Percentiles rank a stretch among this genome's conserved stretches.
Evolutionary conservation across 2,797 vertebrate species (phyloP).

Genomic region (Lutjanus campechanus): DNA sequence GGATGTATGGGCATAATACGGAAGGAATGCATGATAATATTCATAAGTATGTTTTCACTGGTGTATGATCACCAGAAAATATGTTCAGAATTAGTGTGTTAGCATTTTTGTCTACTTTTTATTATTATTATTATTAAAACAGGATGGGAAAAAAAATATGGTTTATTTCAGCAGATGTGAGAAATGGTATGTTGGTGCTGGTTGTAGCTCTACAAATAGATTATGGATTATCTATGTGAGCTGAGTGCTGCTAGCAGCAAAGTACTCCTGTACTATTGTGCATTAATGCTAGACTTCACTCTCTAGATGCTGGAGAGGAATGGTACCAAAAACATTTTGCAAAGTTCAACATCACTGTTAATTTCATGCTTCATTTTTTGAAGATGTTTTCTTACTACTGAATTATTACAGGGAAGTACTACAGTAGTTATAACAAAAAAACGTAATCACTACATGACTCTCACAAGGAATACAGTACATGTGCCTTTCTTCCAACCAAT

Average conservation of each 20-base stretch:
- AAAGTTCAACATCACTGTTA: slow-evolving; percentile 12
- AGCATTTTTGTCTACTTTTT: too few species aligned
- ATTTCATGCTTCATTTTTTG: not conserved
- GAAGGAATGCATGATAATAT: too few species aligned
- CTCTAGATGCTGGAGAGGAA: not conserved
- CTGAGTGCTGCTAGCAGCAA: slow-evolving; percentile 11
- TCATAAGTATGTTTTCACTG: too few species aligned
- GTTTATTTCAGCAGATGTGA: not conserved
- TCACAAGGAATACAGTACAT: not conserved
- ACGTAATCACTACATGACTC: not conserved
- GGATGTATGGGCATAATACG: too few species aligned
- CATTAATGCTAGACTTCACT: not conserved
- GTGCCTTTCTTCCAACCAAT: not conserved
- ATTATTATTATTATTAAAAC: too few species aligned
- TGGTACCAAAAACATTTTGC: not conserved
- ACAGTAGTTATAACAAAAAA: not conserved
- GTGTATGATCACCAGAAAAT: too few species aligned
- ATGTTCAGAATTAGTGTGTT: too few species aligned
- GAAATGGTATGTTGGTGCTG: not conserved
- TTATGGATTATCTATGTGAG: slow-evolving; percentile 40
- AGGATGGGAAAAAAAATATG: not conserved
- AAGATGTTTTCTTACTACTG: not conserved
- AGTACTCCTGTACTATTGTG: slow-evolving; percentile 3
- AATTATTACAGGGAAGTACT: not conserved
- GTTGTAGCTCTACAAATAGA: slow-evolving; percentile 6